These are phyloP conservation scores for Drosophila basisetae DNA, from an alignment of 2,888 invertebrate species.

Conservation along the genomic window DNA sequence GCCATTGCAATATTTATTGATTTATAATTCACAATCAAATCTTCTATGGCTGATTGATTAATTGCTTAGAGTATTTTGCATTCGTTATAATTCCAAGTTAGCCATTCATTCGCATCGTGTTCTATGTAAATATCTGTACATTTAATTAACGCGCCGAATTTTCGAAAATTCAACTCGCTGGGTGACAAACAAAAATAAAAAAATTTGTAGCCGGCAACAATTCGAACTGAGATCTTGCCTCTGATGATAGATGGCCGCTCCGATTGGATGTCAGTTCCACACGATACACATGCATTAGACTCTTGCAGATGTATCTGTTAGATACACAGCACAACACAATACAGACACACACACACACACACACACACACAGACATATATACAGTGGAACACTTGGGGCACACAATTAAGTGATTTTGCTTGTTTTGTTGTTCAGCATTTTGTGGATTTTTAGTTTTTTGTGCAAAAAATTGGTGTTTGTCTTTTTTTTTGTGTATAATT, in stretches of 20 bases:
- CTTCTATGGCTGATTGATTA: not conserved
- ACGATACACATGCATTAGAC: slow-evolving; percentile 69
- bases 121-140: slow-evolving; percentile 66
- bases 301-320: slow-evolving; percentile 62
- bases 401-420: slow-evolving; percentile 76
- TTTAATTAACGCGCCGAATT: slow-evolving; percentile 69
- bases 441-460: slow-evolving; percentile 70
- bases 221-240: slow-evolving; percentile 46
- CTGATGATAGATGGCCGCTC: slow-evolving; percentile 52
- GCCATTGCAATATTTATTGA: not conserved
- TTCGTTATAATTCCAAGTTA: not conserved
- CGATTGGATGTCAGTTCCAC: slow-evolving; percentile 53
- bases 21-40: not conserved
- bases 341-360: slow-evolving; percentile 20
- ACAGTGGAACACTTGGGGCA: slow-evolving; percentile 51
- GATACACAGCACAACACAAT: slow-evolving; percentile 43
- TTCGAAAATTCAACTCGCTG: slow-evolving; percentile 29
- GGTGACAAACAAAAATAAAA: slow-evolving; percentile 52
- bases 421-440: slow-evolving; percentile 71
- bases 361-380: slow-evolving; percentile 4
- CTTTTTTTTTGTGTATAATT: slow-evolving; percentile 58
- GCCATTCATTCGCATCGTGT: slow-evolving; percentile 2
- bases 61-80: slow-evolving; percentile 10
- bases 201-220: slow-evolving; percentile 41
- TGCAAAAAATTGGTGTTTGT: slow-evolving; percentile 43